phyloP scores from a whole-genome alignment of 2,113 vertebrate genomes.

The Eptesicus fuscus region DNA sequence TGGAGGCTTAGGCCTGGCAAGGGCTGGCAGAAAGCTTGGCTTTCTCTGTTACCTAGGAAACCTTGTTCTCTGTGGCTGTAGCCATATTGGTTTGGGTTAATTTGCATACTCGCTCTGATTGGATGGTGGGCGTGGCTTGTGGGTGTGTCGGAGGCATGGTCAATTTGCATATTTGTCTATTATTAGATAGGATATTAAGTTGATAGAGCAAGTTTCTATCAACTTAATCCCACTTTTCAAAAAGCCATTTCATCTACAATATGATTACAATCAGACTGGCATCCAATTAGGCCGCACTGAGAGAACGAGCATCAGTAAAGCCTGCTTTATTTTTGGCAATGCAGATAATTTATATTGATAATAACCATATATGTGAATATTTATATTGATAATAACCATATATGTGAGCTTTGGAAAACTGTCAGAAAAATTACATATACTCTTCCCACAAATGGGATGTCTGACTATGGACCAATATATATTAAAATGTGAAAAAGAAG shows the following conservation, averaged over 20 bases:
- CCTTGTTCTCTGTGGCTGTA: too few relatives aligned
- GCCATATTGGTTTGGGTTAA: too few relatives aligned
- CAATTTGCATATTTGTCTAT: too few relatives aligned
- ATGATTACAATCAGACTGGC: constrained; percentile 48
- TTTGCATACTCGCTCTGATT: too few relatives aligned
- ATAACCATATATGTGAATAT: constrained; percentile 4
- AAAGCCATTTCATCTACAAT: constrained; percentile 51
- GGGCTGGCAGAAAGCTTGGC: too few relatives aligned
- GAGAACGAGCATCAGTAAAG: constrained; percentile 39
- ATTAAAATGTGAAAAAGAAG: background rate
- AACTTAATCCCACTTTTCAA: constrained; percentile 31
- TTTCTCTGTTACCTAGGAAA: too few relatives aligned
- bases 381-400: constrained; percentile 48
- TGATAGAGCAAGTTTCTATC: background rate
- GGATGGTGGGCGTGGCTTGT: too few relatives aligned
- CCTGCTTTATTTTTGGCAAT: constrained; percentile 55
- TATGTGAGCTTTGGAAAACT: background rate
- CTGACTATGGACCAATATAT: background rate
- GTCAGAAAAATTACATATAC: constrained; percentile 31
- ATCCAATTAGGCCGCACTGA: constrained; percentile 45
- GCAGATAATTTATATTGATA: constrained; percentile 52
- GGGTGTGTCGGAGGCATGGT: too few relatives aligned
- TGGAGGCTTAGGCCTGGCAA: too few relatives aligned
- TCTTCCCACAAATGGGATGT: background rate
- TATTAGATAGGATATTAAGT: too few relatives aligned